These are phyloP conservation scores for Cotesia glomerata DNA, from an alignment of 1,140 invertebrate species.

Conservation along the genomic window DNA sequence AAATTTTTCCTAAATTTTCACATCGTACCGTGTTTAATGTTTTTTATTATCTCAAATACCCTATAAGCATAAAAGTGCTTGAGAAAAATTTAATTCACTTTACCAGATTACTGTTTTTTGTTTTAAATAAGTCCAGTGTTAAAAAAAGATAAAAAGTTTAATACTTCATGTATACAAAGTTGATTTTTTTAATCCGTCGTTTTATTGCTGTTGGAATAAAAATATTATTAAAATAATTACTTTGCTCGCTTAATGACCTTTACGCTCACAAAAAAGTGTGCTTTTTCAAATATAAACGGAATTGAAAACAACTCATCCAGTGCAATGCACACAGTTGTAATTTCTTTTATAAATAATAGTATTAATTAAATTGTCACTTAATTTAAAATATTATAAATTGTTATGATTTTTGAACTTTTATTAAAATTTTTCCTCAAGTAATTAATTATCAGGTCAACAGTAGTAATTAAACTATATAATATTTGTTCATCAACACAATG, in stretches of 20 bases:
- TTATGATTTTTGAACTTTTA: neutral
- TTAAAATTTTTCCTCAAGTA: constrained; percentile 33
- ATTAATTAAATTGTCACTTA: constrained; percentile 43
- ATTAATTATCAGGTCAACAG: neutral
- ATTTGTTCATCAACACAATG: neutral
- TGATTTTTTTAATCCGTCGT: too few species aligned
- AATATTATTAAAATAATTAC: neutral
- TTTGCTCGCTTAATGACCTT: neutral
- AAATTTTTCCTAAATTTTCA: neutral
- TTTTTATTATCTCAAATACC: neutral
- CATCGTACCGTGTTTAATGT: neutral
- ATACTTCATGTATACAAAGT: too few species aligned
- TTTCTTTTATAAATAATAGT: constrained; percentile 36
- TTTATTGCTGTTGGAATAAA: neutral
- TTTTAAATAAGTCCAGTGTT: too few species aligned
- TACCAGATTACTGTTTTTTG: too few species aligned
- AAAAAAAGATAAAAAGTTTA: too few species aligned
- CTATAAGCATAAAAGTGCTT: too few species aligned
- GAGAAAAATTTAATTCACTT: too few species aligned
- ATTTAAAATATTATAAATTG: constrained; percentile 37
- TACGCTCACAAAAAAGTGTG: neutral
- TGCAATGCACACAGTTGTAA: neutral
- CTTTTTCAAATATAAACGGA: neutral
- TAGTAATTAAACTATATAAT: neutral
- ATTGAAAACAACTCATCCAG: neutral